Evolutionary conservation across 2,888 invertebrate species (phyloP).

Genomic region (Lissocephala sabroskyi): DNA sequence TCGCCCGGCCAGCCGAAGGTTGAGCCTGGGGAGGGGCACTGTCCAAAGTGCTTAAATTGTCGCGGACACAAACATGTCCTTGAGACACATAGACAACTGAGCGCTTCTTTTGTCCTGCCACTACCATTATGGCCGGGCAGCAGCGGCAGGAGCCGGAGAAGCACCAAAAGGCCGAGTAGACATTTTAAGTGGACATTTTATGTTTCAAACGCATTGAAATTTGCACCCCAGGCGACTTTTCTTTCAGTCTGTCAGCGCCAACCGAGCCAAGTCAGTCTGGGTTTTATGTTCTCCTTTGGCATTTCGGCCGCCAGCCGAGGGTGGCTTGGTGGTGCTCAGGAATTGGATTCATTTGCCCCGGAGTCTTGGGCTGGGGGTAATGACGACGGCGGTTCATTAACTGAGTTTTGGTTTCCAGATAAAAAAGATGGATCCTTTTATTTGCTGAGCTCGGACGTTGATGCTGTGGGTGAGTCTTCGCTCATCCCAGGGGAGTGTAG

Average conservation of each 20-base stretch:
- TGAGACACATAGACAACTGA: conserved; percentile 35
- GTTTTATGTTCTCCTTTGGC: not conserved
- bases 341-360: too few relatives aligned
- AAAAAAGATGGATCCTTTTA: too few relatives aligned
- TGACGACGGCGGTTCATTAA: too few relatives aligned
- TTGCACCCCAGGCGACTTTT: conserved; percentile 44
- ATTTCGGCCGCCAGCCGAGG: too few relatives aligned
- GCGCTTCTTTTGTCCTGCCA: conserved; percentile 39
- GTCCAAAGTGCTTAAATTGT: conserved; percentile 17
- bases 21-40: conserved; percentile 32
- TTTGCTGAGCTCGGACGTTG: too few relatives aligned
- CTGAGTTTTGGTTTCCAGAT: too few relatives aligned
- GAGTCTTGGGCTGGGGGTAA: too few relatives aligned
- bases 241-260: conserved; percentile 10
- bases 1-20: too few relatives aligned
- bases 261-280: not conserved
- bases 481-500: too few relatives aligned
- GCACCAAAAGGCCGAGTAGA: conserved; percentile 19
- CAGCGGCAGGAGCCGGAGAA: too few relatives aligned
- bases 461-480: too few relatives aligned
- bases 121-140: conserved; percentile 27
- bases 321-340: too few relatives aligned
- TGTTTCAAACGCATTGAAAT: conserved; percentile 63
- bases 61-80: conserved; percentile 47
- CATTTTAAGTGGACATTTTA: conserved; percentile 62